These are phyloP conservation scores for Oscarella lobularis DNA, from an alignment of 37 sponge, comb jelly and placozoan genomes.

Conservation along the genomic window DNA sequence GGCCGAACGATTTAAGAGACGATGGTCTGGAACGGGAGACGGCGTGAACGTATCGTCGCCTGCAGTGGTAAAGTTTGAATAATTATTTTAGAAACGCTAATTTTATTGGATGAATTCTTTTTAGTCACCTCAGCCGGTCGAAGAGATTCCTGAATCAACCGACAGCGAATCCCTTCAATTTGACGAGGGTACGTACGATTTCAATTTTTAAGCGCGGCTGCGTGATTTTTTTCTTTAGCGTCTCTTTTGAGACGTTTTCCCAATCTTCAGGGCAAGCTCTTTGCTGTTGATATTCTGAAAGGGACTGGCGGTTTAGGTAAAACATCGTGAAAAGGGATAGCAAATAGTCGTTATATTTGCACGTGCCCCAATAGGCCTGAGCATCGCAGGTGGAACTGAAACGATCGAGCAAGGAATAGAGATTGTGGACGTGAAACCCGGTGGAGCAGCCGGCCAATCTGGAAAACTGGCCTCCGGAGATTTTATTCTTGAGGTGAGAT, in stretches of 20 bases:
- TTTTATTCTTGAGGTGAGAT: constrained; percentile 57
- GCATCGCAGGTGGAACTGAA: constrained; percentile 13
- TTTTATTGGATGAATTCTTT: not conserved
- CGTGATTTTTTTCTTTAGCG: not conserved
- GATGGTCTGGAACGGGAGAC: not conserved
- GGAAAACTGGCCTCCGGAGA: constrained; percentile 54
- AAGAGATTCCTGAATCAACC: too few relatives aligned
- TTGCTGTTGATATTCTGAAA: not conserved
- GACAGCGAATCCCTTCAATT: too few relatives aligned
- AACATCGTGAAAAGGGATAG: too few relatives aligned
- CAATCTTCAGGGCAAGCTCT: not conserved
- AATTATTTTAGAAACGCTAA: not conserved
- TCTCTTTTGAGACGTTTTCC: not conserved
- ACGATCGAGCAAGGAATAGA: constrained; percentile 28
- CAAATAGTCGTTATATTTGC: too few relatives aligned
- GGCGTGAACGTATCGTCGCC: too few relatives aligned
- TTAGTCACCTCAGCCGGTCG: too few relatives aligned
- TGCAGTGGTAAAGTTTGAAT: too few relatives aligned
- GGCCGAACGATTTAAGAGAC: not conserved
- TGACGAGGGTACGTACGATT: too few relatives aligned
- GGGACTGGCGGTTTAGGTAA: not conserved
- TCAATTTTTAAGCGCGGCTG: too few relatives aligned
- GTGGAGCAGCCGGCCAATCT: constrained; percentile 52
- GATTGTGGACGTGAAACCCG: constrained; percentile 43
- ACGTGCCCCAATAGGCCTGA: too few relatives aligned